Conservation (phyloP, 2,113 vertebrate genomes). For the Scartelaos histophorus region DNA sequence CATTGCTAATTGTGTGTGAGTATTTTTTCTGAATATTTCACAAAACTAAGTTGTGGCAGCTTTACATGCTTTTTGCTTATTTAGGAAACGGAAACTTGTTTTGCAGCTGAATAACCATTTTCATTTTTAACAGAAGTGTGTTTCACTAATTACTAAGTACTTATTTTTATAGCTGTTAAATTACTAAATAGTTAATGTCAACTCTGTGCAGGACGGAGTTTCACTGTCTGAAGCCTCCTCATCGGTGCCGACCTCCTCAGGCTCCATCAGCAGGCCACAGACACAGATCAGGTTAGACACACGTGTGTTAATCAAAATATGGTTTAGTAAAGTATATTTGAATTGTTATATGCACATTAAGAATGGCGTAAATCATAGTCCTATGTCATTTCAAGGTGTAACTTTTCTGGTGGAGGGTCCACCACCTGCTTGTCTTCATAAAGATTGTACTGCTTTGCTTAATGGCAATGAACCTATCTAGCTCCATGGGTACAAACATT, state of each 20-base stretch:
- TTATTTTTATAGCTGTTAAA: background rate
- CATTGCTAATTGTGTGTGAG: too few relatives aligned
- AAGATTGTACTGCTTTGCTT: background rate
- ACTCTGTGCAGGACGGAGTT: conserved; percentile 46
- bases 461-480: background rate
- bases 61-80: too few relatives aligned
- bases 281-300: conserved; percentile 40
- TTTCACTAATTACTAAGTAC: background rate
- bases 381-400: background rate
- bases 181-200: background rate
- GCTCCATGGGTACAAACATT: background rate
- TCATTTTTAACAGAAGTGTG: background rate
- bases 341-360: too few relatives aligned
- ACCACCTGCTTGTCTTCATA: background rate
- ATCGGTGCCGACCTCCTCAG: conserved; percentile 25
- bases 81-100: too few relatives aligned
- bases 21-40: too few relatives aligned
- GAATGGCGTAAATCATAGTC: too few relatives aligned
- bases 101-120: background rate
- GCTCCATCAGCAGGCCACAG: conserved; percentile 29
- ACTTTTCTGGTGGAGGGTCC: background rate
- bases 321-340: background rate
- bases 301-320: background rate
- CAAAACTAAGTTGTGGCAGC: too few relatives aligned
- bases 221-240: conserved; percentile 20